Percentiles rank a stretch among this genome's conserved stretches.
Conservation (phyloP, 2,888 invertebrate genomes). For the Antheraea assamensis region DNA sequence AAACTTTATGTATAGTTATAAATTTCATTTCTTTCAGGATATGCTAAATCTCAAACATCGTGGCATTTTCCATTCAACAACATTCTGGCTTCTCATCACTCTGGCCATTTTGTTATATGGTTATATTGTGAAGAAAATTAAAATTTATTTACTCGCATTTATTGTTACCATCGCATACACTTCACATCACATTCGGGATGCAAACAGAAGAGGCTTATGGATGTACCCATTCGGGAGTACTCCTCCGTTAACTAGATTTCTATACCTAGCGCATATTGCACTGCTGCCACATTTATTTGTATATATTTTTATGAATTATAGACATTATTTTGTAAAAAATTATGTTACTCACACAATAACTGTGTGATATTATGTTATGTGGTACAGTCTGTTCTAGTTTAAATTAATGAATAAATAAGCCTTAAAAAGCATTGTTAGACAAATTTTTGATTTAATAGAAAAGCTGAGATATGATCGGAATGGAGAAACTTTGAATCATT, state of each 20-base stretch:
- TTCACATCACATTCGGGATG: slow-evolving; percentile 68
- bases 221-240: slow-evolving; percentile 65
- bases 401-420: no score
- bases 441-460: no score
- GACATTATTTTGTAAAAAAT: slow-evolving; percentile 41
- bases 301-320: slow-evolving; percentile 43
- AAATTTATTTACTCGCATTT: slow-evolving; percentile 52
- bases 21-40: slow-evolving; percentile 56
- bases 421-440: no score
- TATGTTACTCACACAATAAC: slow-evolving; percentile 15
- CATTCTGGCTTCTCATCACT: slow-evolving; percentile 55
- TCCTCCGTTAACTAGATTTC: slow-evolving; percentile 45
- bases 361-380: background rate
- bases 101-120: slow-evolving; percentile 47
- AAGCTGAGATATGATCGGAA: no score
- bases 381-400: no score
- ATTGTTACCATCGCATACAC: slow-evolving; percentile 62
- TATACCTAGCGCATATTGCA: slow-evolving; percentile 52
- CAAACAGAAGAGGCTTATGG: slow-evolving; percentile 66
- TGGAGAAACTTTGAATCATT: no score
- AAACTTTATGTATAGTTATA: background rate
- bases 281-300: slow-evolving; percentile 55
- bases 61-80: slow-evolving; percentile 68
- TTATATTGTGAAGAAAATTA: slow-evolving; percentile 47
- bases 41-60: slow-evolving; percentile 52